Evolutionary conservation across 2,797 vertebrate genomes (phyloP).

Genomic region (Columba guinea): DNA sequence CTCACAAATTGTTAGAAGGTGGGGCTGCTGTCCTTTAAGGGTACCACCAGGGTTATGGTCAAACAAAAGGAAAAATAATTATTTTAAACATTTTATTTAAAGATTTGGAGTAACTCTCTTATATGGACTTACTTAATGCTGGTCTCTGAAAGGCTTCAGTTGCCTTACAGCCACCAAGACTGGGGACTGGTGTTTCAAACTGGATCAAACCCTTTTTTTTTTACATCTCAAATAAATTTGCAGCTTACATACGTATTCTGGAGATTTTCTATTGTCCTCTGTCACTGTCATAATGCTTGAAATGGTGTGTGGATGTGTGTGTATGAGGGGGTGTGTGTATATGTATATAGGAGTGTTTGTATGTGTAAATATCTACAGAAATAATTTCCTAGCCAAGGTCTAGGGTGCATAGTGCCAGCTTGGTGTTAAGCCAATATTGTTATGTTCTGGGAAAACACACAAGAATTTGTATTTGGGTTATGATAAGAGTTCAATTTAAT

Average conservation of each 20-base stretch:
- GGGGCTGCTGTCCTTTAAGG: not conserved
- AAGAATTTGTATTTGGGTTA: not conserved
- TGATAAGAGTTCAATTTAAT: constrained; percentile 20
- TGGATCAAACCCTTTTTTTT: not conserved
- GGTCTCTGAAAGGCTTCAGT: not conserved
- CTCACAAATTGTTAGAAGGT: not conserved
- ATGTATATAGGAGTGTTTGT: not conserved
- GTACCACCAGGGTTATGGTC: not conserved
- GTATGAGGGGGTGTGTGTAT: not conserved
- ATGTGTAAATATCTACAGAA: not conserved
- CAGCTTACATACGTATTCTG: not conserved
- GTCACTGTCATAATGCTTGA: not conserved
- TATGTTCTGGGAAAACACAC: constrained; percentile 44
- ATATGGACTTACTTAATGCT: not conserved
- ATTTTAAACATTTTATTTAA: not conserved
- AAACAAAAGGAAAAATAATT: not conserved
- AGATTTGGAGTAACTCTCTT: not conserved
- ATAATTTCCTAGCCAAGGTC: not conserved
- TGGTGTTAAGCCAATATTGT: constrained; percentile 50
- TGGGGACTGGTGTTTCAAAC: not conserved
- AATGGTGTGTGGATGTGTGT: rapidly evolving
- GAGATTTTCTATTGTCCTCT: not conserved
- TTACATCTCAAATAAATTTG: not conserved
- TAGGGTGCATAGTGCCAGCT: not conserved
- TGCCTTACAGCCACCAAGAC: not conserved